phyloP scores from a whole-genome alignment of 2,888 invertebrate species.

The Malthinus flaveolus region DNA sequence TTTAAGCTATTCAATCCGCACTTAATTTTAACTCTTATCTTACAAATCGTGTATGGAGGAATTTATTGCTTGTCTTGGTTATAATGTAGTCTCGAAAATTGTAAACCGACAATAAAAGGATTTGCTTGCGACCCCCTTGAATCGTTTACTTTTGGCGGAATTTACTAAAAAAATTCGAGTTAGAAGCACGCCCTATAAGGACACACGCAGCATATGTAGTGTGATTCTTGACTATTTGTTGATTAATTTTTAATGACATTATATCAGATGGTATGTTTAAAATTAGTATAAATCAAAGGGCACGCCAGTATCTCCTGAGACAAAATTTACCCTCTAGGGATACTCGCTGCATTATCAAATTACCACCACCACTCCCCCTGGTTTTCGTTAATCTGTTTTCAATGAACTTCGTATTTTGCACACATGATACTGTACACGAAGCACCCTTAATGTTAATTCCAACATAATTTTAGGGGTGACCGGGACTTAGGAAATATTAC shows the following conservation, averaged over 20 bases:
- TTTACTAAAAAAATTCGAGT: no score
- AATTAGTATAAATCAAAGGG: conserved; percentile 58
- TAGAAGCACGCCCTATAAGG: no score
- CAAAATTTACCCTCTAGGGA: conserved; percentile 40
- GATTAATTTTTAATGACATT: conserved; percentile 56
- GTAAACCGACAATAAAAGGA: no score
- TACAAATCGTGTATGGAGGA: no score
- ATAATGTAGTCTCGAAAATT: no score
- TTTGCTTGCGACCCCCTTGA: no score
- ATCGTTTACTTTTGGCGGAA: no score
- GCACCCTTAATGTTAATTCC: conserved; percentile 22
- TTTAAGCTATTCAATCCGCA: no score
- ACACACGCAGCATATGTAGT: not conserved
- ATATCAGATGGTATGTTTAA: conserved; percentile 57
- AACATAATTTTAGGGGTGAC: conserved; percentile 22
- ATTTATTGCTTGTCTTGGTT: no score
- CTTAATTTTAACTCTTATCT: no score
- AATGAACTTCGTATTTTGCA: conserved; percentile 51
- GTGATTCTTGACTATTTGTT: conserved; percentile 40
- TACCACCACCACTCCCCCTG: conserved; percentile 54
- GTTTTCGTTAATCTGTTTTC: conserved; percentile 56
- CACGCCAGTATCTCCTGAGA: conserved; percentile 47
- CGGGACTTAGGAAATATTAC: conserved; percentile 9
- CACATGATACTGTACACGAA: conserved; percentile 49
- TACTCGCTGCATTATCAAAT: conserved; percentile 56